A percentile compares a stretch with the other conserved stretches of the same genome.
Conservation (phyloP, 2,888 invertebrate genomes). For the Horisme vitalbata region DNA sequence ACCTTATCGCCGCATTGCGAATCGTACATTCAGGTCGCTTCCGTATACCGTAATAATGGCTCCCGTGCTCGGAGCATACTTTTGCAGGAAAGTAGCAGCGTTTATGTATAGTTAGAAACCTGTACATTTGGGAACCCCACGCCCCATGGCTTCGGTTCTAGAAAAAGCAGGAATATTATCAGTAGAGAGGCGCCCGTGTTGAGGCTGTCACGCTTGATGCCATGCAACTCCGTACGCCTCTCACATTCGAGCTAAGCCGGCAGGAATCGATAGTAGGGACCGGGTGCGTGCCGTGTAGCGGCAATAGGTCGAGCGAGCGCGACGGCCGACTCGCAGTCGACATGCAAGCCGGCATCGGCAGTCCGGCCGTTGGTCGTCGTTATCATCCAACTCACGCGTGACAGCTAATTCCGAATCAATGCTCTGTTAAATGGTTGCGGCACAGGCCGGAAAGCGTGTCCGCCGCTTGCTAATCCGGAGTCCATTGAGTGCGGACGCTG, state of each 20-base stretch:
- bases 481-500: constrained; percentile 79
- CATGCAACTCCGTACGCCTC: constrained; percentile 81
- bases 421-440: constrained; percentile 59
- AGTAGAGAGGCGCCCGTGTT: constrained; percentile 78
- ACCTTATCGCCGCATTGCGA: constrained; percentile 54
- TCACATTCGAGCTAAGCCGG: constrained; percentile 55
- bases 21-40: constrained; percentile 55
- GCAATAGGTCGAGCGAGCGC: constrained; percentile 42
- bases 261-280: constrained; percentile 40
- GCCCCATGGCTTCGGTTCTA: constrained; percentile 74
- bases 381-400: constrained; percentile 61
- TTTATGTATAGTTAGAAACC: no score
- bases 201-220: constrained; percentile 76
- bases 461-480: constrained; percentile 68
- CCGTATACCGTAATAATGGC: constrained; percentile 38
- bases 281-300: constrained; percentile 33
- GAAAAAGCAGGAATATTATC: constrained; percentile 79
- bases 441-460: constrained; percentile 70
- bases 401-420: constrained; percentile 62
- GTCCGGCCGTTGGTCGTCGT: constrained; percentile 41
- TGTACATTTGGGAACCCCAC: constrained; percentile 79
- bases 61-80: neutral
- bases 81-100: constrained; percentile 18
- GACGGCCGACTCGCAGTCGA: no score
- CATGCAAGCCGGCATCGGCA: constrained; percentile 45